A percentile compares a stretch with the other conserved stretches of the same genome.
Evolutionary conservation across 2,113 vertebrate species (phyloP).

Genomic region (Callopanchax toddi): DNA sequence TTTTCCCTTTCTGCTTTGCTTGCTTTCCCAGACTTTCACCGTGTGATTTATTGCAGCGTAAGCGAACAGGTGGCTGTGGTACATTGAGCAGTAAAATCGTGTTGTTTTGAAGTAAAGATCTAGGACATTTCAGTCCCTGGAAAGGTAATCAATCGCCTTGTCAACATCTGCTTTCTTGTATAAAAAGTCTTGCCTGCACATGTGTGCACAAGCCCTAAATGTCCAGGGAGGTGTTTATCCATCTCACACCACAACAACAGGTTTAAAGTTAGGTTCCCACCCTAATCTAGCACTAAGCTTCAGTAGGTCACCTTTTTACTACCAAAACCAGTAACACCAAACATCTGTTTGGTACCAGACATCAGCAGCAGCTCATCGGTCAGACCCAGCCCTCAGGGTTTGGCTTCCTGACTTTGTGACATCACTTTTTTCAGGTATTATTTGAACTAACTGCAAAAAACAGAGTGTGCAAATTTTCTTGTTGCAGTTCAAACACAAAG

Average conservation of each 20-base stretch:
- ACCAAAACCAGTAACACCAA: not conserved
- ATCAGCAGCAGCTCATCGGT: no score
- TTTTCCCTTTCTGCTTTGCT: constrained; percentile 12
- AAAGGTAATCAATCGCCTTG: constrained; percentile 19
- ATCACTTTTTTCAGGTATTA: no score
- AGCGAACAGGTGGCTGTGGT: constrained; percentile 35
- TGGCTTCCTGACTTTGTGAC: no score
- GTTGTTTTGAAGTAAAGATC: constrained; percentile 2
- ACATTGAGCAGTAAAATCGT: constrained; percentile 3
- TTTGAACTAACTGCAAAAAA: no score
- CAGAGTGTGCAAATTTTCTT: no score
- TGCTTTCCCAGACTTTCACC: constrained; percentile 7
- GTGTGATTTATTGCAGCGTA: constrained; percentile 6
- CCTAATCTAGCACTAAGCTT: not conserved
- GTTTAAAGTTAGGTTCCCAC: not conserved
- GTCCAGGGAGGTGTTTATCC: not conserved
- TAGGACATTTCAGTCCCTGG: not conserved
- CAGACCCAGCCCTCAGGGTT: no score
- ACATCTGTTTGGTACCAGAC: not conserved
- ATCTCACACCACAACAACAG: not conserved
- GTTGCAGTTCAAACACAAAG: no score
- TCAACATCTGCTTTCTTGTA: constrained; percentile 12
- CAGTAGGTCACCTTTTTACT: not conserved
- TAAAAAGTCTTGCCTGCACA: not conserved
- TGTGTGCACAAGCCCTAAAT: not conserved